These are phyloP conservation scores for Agriopis marginaria DNA, from an alignment of 2,888 invertebrate species.

Conservation along the genomic window DNA sequence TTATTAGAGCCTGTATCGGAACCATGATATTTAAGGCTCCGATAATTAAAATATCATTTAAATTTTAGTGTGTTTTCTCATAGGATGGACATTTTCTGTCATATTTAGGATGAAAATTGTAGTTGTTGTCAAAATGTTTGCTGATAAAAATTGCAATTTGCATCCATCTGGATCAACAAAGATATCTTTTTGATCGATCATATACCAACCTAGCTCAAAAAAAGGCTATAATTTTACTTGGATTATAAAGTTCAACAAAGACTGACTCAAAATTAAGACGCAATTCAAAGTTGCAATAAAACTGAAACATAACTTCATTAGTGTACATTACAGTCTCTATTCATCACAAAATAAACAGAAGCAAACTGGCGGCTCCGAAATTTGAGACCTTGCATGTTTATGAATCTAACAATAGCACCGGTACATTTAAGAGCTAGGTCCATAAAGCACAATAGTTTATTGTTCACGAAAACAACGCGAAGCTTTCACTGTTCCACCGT, in stretches of 20 bases:
- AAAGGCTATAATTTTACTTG: neutral
- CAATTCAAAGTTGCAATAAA: conserved; percentile 12
- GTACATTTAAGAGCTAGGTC: conserved; percentile 65
- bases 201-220: neutral
- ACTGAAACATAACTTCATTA: conserved; percentile 42
- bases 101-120: neutral
- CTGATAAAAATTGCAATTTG: too few species aligned
- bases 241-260: too few species aligned
- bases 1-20: conserved; percentile 61
- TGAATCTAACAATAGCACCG: conserved; percentile 60
- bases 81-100: conserved; percentile 22
- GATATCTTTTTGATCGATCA: too few species aligned
- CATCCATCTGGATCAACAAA: too few species aligned
- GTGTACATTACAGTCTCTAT: conserved; percentile 40
- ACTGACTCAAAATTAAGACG: neutral
- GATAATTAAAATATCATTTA: conserved; percentile 70
- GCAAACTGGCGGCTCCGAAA: conserved; percentile 47
- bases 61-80: conserved; percentile 66
- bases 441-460: conserved; percentile 71
- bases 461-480: conserved; percentile 74
- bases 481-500: conserved; percentile 66
- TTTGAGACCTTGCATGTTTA: conserved; percentile 47
- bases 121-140: neutral
- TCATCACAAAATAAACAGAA: conserved; percentile 42
- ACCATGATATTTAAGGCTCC: conserved; percentile 65